Conservation (phyloP, 2,888 invertebrate genomes). For the Syrista parreyssii region DNA sequence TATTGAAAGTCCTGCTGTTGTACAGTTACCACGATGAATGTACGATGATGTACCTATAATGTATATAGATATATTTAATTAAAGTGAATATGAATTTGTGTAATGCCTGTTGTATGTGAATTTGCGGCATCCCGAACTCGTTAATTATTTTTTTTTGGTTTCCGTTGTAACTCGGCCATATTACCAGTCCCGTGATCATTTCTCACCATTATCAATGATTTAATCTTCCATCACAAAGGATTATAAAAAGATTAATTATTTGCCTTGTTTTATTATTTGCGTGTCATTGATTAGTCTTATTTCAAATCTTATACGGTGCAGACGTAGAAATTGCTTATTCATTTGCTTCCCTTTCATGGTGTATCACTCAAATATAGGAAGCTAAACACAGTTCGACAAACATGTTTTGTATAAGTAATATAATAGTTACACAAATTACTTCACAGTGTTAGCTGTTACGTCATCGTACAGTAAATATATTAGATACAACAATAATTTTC, state of each 20-base stretch:
- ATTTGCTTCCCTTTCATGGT: neutral
- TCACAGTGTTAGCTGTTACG: neutral
- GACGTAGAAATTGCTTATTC: neutral
- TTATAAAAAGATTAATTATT: neutral
- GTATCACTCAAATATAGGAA: neutral
- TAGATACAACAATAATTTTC: neutral
- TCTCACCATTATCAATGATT: neutral
- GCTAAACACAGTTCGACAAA: neutral
- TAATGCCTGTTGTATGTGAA: conserved; percentile 27
- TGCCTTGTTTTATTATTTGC: neutral
- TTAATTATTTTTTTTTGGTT: neutral
- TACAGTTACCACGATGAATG: conserved; percentile 61
- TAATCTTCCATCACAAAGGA: neutral
- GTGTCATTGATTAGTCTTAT: neutral
- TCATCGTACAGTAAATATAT: neutral
- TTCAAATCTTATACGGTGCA: neutral
- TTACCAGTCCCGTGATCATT: neutral
- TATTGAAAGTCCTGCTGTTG: conserved; percentile 62
- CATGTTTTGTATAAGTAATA: neutral
- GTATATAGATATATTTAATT: conserved; percentile 65
- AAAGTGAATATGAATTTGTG: conserved; percentile 65
- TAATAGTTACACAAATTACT: neutral
- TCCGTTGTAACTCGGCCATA: neutral
- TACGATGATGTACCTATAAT: conserved; percentile 64
- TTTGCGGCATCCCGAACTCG: neutral